Evolutionary conservation across 2,797 vertebrate species (phyloP).

Genomic region (Carapus acus): DNA sequence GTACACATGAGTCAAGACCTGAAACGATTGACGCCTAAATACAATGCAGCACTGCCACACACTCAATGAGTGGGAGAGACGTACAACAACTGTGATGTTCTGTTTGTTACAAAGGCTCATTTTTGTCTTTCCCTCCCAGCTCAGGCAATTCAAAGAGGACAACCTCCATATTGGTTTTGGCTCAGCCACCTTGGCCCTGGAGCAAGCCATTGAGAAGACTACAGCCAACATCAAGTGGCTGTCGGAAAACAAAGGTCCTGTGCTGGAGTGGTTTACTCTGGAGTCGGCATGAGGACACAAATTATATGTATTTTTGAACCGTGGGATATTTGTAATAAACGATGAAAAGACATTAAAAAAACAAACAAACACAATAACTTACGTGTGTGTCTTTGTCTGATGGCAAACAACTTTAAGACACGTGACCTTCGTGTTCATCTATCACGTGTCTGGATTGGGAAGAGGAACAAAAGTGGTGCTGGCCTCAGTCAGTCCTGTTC

Average conservation of each 20-base stretch:
- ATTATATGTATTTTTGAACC: background rate
- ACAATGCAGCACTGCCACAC: background rate
- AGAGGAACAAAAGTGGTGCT: too few species aligned
- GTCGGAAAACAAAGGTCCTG: conserved; percentile 68
- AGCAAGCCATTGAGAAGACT: conserved; percentile 88
- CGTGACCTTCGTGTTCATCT: too few species aligned
- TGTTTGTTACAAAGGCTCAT: background rate
- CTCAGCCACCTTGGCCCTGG: conserved; percentile 78
- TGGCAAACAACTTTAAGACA: too few species aligned
- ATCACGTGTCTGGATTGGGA: too few species aligned
- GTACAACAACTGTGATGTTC: background rate
- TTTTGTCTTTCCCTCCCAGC: conserved; percentile 56
- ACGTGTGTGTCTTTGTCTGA: too few species aligned
- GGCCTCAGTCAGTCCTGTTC: too few species aligned
- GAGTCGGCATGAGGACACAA: conserved; percentile 44
- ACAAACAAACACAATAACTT: conserved; percentile 3
- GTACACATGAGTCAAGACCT: conserved; percentile 64
- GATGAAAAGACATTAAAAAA: conserved; percentile 19
- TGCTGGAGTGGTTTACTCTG: conserved; percentile 73
- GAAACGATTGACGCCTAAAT: conserved; percentile 6
- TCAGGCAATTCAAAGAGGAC: conserved; percentile 80
- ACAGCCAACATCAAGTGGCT: conserved; percentile 87
- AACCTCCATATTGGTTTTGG: conserved; percentile 81
- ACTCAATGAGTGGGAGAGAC: conserved; percentile 7
- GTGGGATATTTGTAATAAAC: conserved; percentile 19